Evolutionary conservation across 2,888 invertebrate species (phyloP).

Genomic region (Acrobeloides nanus): DNA sequence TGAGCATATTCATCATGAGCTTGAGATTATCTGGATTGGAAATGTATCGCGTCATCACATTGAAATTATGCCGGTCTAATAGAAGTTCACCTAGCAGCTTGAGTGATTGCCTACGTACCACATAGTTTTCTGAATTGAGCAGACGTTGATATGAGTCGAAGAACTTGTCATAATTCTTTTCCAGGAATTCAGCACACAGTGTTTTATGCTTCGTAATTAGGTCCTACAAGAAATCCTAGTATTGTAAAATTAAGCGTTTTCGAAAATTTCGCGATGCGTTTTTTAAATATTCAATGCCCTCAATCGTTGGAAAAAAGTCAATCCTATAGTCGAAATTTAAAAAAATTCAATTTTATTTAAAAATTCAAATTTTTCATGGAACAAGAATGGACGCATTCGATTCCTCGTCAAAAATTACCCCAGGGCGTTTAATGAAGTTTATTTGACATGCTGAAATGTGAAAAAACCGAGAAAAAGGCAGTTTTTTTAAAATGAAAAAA

Average conservation of each 20-base stretch:
- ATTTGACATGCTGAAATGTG: no score
- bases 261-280: background rate
- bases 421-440: no score
- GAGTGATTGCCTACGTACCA: constrained; percentile 93
- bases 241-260: background rate
- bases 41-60: constrained; percentile 81
- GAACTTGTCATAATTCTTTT: constrained; percentile 96
- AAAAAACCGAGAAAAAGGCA: no score
- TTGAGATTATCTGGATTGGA: constrained; percentile 97
- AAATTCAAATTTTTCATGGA: no score
- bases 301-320: no score
- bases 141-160: constrained; percentile 93
- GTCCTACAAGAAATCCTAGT: constrained; percentile 54
- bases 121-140: constrained; percentile 97
- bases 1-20: constrained; percentile 99
- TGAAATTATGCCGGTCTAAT: constrained; percentile 97
- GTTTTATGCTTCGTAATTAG: constrained; percentile 62
- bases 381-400: no score
- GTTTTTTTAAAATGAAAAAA: no score
- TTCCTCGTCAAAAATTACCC: no score
- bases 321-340: no score
- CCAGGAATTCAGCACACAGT: constrained; percentile 93
- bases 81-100: constrained; percentile 88
- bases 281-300: no score
- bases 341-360: no score